Base-by-base conservation (phyloP, 2,888 invertebrate genomes). In the Lasioglossum oenotherae region DNA sequence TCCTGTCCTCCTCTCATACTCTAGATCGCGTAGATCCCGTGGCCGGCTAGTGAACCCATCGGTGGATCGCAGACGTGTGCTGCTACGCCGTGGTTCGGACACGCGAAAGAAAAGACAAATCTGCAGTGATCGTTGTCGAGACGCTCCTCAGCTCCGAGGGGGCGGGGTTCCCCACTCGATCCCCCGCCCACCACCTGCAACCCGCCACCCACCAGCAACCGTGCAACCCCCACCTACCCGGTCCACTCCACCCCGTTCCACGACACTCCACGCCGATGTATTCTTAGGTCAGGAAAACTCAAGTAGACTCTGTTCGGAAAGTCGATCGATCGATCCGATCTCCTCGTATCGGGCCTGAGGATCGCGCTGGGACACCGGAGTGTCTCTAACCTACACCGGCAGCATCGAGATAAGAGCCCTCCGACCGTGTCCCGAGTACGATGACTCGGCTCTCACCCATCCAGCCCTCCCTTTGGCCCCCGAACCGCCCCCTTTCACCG, bases 251-350 rank as follows among this genome's bases (percentile, higher is more conserved):
- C 87, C 88, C 90, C 88, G 82, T 88, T 91, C 90, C 88, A 88
- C 88, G 85, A 84, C 86, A 91, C 91, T 92, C 92, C 87, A 92
- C 60, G 27, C 83, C 90, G 87, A 86, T 92, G 93, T 94, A 93
- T 94, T 94, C 94, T 93, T 94, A 92, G 92, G 92, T 92, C 91
- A 92, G 92, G 90, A 93, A 93, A 92, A 92, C 93, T 94, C 92
- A 89, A 94, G 94, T 92, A 91, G 92, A 91, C 91, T 91, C 90
- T 91, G 92, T 93, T 90, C 90, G 90, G 81, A 88, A 69, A 88
- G 91, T 92, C 92, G 91, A 94, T 93, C 93, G 94, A 94, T 94
- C 93, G 92, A 90, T 91, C 84, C 87, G 93, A 92, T 93, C 92
- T 91, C 87, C 67, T 74, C 81, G 80, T 78, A 82, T 84, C 84